phyloP scores from a whole-genome alignment of 2,888 invertebrate species.

The Laothoe populi region DNA sequence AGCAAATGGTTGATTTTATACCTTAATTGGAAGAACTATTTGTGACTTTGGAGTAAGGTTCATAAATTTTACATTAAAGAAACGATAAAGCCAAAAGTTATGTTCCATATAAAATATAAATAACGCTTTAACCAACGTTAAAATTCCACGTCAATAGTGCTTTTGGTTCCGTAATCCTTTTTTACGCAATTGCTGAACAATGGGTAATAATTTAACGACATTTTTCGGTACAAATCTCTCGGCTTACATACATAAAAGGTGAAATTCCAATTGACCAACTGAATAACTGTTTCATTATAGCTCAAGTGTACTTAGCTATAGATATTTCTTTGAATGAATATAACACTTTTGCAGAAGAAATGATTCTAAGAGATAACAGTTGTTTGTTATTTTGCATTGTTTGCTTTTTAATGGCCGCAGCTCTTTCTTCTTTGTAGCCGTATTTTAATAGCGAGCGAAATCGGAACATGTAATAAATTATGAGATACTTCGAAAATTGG shows the following conservation, averaged over 20 bases:
- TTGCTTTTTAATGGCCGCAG: neutral
- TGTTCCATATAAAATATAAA: conserved; percentile 21
- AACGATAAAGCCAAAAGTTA: conserved; percentile 11
- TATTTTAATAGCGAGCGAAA: neutral
- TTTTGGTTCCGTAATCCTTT: conserved; percentile 23
- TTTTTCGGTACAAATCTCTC: conserved; percentile 10
- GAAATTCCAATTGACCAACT: conserved; percentile 11
- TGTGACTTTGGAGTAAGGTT: conserved; percentile 4
- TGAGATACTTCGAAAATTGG: too few relatives aligned
- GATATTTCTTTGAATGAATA: neutral
- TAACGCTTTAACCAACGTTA: conserved; percentile 23
- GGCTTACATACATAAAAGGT: conserved; percentile 14
- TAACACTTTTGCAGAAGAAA: neutral
- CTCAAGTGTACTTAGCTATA: neutral
- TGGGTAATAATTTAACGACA: conserved; percentile 23
- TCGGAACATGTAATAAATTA: neutral
- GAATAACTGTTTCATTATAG: conserved; percentile 10
- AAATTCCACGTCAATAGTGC: conserved; percentile 22
- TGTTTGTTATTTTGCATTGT: neutral
- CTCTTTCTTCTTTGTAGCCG: neutral
- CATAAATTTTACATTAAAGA: conserved; percentile 11
- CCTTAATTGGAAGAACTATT: too few relatives aligned
- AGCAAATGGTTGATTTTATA: too few relatives aligned
- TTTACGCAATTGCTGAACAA: conserved; percentile 23
- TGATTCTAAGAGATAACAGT: neutral